phyloP scores from a whole-genome alignment of 2,113 vertebrate species.

The Tetrax tetrax region DNA sequence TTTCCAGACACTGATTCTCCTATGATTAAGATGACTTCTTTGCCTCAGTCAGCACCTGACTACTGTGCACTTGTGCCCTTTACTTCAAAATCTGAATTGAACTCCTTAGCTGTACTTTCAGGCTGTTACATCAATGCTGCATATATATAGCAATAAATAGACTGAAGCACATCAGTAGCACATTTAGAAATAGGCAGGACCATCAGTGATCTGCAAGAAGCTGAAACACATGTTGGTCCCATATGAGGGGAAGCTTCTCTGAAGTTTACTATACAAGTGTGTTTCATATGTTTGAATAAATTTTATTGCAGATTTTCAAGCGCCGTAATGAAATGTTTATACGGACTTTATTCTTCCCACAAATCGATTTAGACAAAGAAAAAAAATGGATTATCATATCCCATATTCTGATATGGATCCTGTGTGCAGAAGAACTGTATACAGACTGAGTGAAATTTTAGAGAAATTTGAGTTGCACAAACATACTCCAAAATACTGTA shows the following conservation, averaged over 20 bases:
- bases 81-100: not conserved
- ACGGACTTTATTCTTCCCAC: not conserved
- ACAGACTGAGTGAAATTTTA: not conserved
- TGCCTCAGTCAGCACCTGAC: not conserved
- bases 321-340: not conserved
- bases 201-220: not conserved
- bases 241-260: slow-evolving; percentile 19
- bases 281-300: slow-evolving; percentile 28
- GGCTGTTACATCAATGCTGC: not conserved
- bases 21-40: not conserved
- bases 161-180: not conserved
- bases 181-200: not conserved
- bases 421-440: not conserved
- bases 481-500: not conserved
- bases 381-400: not conserved
- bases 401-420: not conserved
- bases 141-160: not conserved
- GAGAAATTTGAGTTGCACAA: not conserved
- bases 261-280: slow-evolving; percentile 25
- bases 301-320: slow-evolving; percentile 22
- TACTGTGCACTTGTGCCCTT: not conserved
- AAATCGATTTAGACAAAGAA: slow-evolving; percentile 6
- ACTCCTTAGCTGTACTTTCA: fast-evolving
- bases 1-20: not conserved
- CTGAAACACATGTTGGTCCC: slow-evolving; percentile 22